Evolutionary conservation across 2,113 vertebrate genomes (phyloP).

Genomic region (Cettia cetti): DNA sequence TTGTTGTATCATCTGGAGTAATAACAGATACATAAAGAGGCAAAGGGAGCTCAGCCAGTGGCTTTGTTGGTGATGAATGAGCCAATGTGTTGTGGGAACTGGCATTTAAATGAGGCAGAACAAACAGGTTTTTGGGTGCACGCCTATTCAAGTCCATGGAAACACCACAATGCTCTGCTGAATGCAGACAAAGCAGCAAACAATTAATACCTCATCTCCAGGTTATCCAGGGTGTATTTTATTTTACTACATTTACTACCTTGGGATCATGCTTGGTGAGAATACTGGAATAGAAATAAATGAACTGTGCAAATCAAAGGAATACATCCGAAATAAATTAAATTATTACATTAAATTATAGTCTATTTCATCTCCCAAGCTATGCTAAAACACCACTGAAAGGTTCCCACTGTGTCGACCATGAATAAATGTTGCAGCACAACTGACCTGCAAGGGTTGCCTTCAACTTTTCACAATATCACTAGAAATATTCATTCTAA

Average conservation of each 20-base stretch:
- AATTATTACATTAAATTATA: background rate
- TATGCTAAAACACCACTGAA: background rate
- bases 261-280: background rate
- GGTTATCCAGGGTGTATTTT: background rate
- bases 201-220: background rate
- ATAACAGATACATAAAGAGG: background rate
- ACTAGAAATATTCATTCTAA: background rate
- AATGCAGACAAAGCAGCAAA: background rate
- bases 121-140: background rate
- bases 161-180: background rate
- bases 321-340: background rate
- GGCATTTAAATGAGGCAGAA: conserved; percentile 23
- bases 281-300: background rate
- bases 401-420: background rate
- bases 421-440: background rate
- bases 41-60: background rate
- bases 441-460: background rate
- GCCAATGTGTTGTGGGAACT: background rate
- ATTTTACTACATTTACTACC: background rate
- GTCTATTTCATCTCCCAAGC: background rate
- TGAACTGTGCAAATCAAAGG: background rate
- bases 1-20: background rate
- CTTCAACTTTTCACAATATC: background rate
- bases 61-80: background rate
- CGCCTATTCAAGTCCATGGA: background rate